These are phyloP conservation scores for Trypoxylus dichotomus DNA, from an alignment of 1,140 invertebrate species.

Conservation along the genomic window DNA sequence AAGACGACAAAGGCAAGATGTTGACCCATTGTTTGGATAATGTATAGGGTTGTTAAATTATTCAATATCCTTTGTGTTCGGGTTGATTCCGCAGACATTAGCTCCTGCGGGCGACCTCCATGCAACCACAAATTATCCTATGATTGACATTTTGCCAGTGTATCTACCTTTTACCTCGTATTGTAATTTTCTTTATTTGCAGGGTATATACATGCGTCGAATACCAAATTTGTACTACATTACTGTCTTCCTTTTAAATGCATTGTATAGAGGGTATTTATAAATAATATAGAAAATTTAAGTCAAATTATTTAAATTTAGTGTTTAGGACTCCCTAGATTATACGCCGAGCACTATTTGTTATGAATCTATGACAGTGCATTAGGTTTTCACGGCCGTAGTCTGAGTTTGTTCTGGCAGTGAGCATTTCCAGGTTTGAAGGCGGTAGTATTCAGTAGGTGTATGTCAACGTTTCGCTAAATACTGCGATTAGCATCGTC, in stretches of 20 bases:
- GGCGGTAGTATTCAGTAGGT: too few relatives aligned
- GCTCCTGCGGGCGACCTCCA: slow-evolving; percentile 32
- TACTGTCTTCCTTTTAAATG: not conserved
- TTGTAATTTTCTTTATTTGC: slow-evolving; percentile 8
- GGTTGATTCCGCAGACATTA: slow-evolving; percentile 30
- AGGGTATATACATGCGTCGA: not conserved
- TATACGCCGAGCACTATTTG: too few relatives aligned
- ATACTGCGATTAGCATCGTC: too few relatives aligned
- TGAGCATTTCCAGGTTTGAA: too few relatives aligned
- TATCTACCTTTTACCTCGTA: slow-evolving; percentile 19
- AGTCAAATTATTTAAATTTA: too few relatives aligned
- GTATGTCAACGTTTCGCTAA: too few relatives aligned
- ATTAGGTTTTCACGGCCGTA: too few relatives aligned
- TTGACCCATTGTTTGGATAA: slow-evolving; percentile 38
- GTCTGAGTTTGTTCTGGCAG: too few relatives aligned
- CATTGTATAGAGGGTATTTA: too few relatives aligned
- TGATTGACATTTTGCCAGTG: slow-evolving; percentile 36
- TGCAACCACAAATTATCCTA: slow-evolving; percentile 34
- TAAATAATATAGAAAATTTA: too few relatives aligned
- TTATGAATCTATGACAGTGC: too few relatives aligned
- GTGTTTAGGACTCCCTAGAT: too few relatives aligned
- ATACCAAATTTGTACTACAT: not conserved
- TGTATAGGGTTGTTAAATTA: slow-evolving; percentile 37
- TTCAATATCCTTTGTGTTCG: slow-evolving; percentile 38
- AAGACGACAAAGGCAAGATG: slow-evolving; percentile 33